Percentiles rank a stretch among this genome's conserved stretches.
These are phyloP conservation scores for Cabera pusaria DNA, from an alignment of 2,888 invertebrate species.

Conservation along the genomic window DNA sequence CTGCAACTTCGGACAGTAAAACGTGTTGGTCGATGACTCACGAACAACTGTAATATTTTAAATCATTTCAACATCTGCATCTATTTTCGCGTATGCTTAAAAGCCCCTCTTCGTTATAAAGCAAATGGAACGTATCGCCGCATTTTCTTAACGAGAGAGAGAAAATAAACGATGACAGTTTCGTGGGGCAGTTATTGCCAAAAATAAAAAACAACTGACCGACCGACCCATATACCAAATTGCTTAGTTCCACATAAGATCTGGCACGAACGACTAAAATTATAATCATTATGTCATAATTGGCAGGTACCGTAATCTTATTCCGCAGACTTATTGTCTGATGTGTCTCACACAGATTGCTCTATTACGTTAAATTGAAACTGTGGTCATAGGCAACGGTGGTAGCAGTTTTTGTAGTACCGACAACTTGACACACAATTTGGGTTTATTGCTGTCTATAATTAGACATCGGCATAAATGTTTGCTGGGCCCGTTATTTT, in stretches of 20 bases:
- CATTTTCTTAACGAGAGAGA: slow-evolving; percentile 1
- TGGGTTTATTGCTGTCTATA: too few relatives aligned
- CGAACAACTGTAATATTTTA: neutral
- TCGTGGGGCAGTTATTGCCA: slow-evolving; percentile 3
- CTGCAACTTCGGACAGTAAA: slow-evolving; percentile 1
- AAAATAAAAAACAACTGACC: slow-evolving; percentile 11
- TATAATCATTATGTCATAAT: slow-evolving; percentile 52
- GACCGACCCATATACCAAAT: slow-evolving; percentile 20
- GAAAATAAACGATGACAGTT: slow-evolving; percentile 6
- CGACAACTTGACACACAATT: slow-evolving; percentile 23
- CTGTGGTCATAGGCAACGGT: slow-evolving; percentile 56
- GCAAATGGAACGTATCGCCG: slow-evolving; percentile 1
- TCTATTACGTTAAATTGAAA: slow-evolving; percentile 64
- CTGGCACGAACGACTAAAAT: slow-evolving; percentile 30
- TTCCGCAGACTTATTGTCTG: slow-evolving; percentile 65
- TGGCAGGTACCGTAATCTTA: slow-evolving; percentile 64
- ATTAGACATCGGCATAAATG: too few relatives aligned
- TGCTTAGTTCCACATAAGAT: slow-evolving; percentile 29
- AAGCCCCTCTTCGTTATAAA: neutral
- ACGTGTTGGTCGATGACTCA: slow-evolving; percentile 7
- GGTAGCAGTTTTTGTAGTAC: slow-evolving; percentile 33
- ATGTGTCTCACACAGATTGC: slow-evolving; percentile 60
- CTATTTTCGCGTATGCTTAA: too few relatives aligned
- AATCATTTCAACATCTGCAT: neutral
- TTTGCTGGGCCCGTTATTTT: too few relatives aligned